Percentiles rank a stretch among this genome's conserved stretches.
Evolutionary conservation across 2,113 vertebrate species (phyloP).

Genomic region (Gallinago media): DNA sequence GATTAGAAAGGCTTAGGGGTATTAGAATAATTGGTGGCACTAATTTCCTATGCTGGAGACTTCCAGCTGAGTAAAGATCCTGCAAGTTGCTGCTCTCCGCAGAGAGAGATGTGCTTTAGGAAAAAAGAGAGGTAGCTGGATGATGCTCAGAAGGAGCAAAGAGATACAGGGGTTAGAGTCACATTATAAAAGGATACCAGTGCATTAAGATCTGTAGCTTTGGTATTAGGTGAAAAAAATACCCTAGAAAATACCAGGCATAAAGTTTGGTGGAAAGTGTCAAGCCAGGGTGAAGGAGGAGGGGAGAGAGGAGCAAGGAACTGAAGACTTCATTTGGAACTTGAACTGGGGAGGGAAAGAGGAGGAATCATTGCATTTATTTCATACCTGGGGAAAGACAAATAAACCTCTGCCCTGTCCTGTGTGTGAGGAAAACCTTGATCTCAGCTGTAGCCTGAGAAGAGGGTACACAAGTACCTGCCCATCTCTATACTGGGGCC

Average conservation of each 20-base stretch:
- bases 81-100: not conserved
- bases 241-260: not conserved
- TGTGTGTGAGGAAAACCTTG: not conserved
- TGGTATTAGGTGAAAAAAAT: not conserved
- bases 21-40: constrained; percentile 16
- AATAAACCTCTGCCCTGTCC: not conserved
- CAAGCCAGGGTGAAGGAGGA: not conserved
- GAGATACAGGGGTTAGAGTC: not conserved
- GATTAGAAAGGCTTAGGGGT: constrained; percentile 9
- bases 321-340: not conserved
- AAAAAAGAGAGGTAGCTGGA: not conserved
- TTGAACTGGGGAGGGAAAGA: not conserved
- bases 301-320: not conserved
- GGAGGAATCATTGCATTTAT: not conserved
- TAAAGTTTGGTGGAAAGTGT: not conserved
- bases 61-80: not conserved
- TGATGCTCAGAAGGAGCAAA: not conserved
- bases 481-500: rapidly evolving
- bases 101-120: not conserved
- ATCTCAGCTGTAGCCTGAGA: not conserved
- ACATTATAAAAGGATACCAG: not conserved
- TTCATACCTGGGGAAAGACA: not conserved
- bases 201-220: not conserved
- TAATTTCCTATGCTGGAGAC: constrained; percentile 23
- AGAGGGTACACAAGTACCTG: not conserved